Evolutionary conservation across 2,113 vertebrate genomes (phyloP).

Genomic region (Rhadina sibilatrix): DNA sequence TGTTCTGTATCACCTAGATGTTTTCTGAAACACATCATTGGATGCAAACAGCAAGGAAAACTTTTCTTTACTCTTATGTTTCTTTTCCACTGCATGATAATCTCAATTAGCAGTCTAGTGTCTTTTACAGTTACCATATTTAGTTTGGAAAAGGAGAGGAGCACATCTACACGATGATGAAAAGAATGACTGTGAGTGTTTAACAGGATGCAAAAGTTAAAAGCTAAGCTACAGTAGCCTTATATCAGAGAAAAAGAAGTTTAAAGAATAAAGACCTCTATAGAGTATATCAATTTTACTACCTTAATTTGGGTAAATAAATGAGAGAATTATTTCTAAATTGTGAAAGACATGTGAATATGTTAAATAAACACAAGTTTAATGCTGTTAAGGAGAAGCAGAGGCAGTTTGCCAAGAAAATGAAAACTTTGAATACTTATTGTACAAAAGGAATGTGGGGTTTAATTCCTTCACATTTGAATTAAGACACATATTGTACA

Average conservation of each 20-base stretch:
- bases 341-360: neutral
- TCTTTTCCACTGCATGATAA: neutral
- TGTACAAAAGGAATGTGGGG: neutral
- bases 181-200: neutral
- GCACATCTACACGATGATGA: neutral
- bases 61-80: neutral
- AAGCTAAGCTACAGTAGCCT: neutral
- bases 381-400: neutral
- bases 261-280: neutral
- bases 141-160: neutral
- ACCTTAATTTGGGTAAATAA: slow-evolving; percentile 16
- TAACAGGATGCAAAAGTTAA: neutral
- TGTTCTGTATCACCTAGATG: neutral
- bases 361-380: slow-evolving; percentile 21
- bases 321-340: neutral
- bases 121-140: neutral
- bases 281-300: neutral
- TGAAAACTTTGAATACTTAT: neutral
- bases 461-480: slow-evolving; percentile 21
- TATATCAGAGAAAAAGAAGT: neutral
- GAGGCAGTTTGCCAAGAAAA: slow-evolving; percentile 20
- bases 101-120: neutral
- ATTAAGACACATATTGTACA: neutral
- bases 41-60: neutral
- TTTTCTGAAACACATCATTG: neutral